These are phyloP conservation scores for Cryptomyrus ogoouensis DNA, from an alignment of 2,113 vertebrate genomes.

Conservation along the genomic window DNA sequence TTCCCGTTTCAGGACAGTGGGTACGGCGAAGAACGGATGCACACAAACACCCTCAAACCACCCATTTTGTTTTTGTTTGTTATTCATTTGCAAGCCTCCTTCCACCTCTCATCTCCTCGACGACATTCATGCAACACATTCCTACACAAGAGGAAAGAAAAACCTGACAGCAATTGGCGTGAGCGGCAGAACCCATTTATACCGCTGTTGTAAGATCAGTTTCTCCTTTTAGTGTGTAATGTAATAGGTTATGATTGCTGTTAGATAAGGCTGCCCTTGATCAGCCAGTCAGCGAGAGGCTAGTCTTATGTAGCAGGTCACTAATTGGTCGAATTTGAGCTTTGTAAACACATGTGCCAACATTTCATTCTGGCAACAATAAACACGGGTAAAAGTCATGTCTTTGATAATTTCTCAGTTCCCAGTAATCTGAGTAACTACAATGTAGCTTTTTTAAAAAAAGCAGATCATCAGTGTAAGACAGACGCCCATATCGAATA, in stretches of 20 bases:
- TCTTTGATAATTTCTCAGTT: background rate
- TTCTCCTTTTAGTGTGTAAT: background rate
- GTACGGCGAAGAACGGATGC: background rate
- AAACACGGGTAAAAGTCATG: background rate
- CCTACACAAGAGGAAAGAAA: background rate
- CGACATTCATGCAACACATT: background rate
- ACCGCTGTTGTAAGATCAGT: background rate
- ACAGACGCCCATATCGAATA: background rate
- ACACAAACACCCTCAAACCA: background rate
- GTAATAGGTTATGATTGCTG: slow-evolving; percentile 2
- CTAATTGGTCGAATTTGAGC: background rate
- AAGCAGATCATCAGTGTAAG: background rate
- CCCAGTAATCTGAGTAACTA: background rate
- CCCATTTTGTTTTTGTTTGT: background rate
- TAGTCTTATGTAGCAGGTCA: background rate
- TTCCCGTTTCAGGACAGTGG: background rate
- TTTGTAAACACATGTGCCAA: background rate
- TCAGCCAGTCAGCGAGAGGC: background rate
- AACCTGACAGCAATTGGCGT: background rate
- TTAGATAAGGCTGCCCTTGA: background rate
- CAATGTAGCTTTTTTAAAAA: background rate
- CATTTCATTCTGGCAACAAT: background rate
- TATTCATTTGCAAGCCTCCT: background rate
- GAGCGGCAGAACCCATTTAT: background rate
- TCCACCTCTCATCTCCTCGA: background rate